Evolutionary conservation across 2,113 vertebrate species (phyloP).

Genomic region (Platichthys stellatus): DNA sequence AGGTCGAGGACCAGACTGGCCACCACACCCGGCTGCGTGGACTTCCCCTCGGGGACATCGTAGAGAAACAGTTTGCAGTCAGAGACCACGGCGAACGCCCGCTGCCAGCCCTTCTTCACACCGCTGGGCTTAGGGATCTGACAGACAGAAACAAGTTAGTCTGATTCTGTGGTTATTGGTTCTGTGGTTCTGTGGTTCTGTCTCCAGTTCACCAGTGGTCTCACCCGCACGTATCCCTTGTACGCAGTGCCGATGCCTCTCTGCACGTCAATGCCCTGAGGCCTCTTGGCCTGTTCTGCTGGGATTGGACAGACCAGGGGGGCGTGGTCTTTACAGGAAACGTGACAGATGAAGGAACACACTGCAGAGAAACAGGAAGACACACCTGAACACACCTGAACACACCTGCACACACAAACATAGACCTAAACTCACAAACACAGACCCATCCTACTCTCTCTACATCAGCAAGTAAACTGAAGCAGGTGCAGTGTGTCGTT

Average conservation of each 20-base stretch:
- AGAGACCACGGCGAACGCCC: slow-evolving; percentile 93
- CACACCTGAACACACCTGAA: not conserved
- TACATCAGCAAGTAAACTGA: no score
- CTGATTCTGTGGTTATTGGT: not conserved
- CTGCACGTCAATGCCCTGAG: slow-evolving; percentile 96
- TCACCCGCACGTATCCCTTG: slow-evolving; percentile 96
- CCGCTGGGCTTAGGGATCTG: slow-evolving; percentile 97
- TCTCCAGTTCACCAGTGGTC: not conserved
- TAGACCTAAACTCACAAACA: no score
- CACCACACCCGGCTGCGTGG: slow-evolving; percentile 90
- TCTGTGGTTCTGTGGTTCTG: not conserved
- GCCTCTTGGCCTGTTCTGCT: slow-evolving; percentile 93
- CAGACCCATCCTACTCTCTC: no score
- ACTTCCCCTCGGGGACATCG: slow-evolving; percentile 94
- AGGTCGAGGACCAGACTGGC: slow-evolving; percentile 96
- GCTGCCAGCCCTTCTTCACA: slow-evolving; percentile 98
- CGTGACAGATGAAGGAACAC: slow-evolving; percentile 95
- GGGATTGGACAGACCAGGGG: slow-evolving; percentile 96
- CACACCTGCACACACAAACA: no score
- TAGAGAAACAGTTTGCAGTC: slow-evolving; percentile 97
- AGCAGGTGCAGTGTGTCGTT: no score
- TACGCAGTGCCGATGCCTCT: slow-evolving; percentile 97
- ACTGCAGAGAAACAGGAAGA: slow-evolving; percentile 78
- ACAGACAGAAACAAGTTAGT: not conserved
- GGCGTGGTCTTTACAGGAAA: slow-evolving; percentile 93